These are phyloP conservation scores for Spodoptera littoralis DNA, from an alignment of 2,888 invertebrate genomes.

Conservation along the genomic window DNA sequence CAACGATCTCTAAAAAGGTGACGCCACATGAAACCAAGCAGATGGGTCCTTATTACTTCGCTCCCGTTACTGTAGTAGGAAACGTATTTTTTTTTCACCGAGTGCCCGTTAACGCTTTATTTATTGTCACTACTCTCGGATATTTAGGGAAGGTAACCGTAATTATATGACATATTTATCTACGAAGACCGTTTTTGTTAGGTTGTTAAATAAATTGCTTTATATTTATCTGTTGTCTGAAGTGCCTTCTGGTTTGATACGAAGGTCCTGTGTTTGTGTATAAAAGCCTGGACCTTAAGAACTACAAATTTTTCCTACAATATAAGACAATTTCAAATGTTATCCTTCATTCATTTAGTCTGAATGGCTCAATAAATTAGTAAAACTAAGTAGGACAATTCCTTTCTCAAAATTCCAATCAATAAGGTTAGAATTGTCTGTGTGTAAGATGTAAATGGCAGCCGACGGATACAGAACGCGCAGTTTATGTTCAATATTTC, in stretches of 20 bases:
- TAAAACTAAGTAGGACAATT: no score
- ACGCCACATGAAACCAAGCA: conserved; percentile 77
- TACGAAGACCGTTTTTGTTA: conserved; percentile 44
- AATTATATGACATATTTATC: conserved; percentile 60
- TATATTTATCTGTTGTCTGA: conserved; percentile 33
- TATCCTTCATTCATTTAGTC: no score
- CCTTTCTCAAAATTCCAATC: no score
- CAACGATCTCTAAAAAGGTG: conserved; percentile 59
- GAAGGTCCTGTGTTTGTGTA: conserved; percentile 10
- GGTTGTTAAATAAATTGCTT: conserved; percentile 48
- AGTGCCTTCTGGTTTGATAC: conserved; percentile 7
- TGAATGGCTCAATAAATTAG: no score
- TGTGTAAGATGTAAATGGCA: no score
- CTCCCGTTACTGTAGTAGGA: conserved; percentile 86
- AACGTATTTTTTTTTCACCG: conserved; percentile 78
- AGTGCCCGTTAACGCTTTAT: conserved; percentile 79
- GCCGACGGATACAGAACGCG: no score
- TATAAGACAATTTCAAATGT: no score
- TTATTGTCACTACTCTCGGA: conserved; percentile 79
- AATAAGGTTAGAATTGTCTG: no score
- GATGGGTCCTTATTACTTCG: conserved; percentile 86
- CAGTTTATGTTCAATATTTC: no score
- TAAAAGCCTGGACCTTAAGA: neutral
- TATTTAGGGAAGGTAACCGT: conserved; percentile 71
- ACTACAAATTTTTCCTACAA: no score